Evolutionary conservation across 2,113 vertebrate genomes (phyloP).

Genomic region (Propithecus coquereli): DNA sequence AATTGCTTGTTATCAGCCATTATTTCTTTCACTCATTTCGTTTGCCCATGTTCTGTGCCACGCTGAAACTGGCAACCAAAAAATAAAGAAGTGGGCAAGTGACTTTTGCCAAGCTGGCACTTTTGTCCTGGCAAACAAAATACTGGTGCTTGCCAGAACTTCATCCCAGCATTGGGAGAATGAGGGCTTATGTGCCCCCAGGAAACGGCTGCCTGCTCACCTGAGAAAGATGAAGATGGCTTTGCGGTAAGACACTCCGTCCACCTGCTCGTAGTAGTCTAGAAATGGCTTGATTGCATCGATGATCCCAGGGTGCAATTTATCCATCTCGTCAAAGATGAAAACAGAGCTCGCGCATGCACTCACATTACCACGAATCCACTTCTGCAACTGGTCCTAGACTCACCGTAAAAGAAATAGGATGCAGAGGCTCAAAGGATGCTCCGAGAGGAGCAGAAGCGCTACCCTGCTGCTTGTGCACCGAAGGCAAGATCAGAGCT

Average conservation of each 20-base stretch:
- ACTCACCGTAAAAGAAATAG: not conserved
- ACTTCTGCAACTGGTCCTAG: slow-evolving; percentile 90
- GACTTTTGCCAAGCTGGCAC: not conserved
- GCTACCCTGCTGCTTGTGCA: fast-evolving
- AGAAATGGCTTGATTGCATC: slow-evolving; percentile 95
- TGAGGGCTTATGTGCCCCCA: not conserved
- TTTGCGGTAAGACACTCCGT: slow-evolving; percentile 90
- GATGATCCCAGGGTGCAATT: slow-evolving; percentile 93
- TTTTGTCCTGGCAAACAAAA: not conserved
- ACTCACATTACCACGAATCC: slow-evolving; percentile 92
- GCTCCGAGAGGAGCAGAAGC: fast-evolving
- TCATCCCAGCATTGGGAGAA: not conserved
- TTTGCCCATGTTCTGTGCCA: not conserved
- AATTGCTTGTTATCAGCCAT: not conserved
- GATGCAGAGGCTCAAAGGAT: not conserved
- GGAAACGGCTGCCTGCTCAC: slow-evolving; percentile 72
- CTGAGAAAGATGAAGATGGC: slow-evolving; percentile 98
- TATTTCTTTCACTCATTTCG: not conserved
- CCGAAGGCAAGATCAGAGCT: not conserved
- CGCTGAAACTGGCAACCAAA: not conserved
- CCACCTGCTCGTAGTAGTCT: slow-evolving; percentile 91
- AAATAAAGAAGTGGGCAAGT: not conserved
- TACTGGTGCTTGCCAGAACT: not conserved
- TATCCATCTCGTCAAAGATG: slow-evolving; percentile 98
- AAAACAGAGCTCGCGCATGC: slow-evolving; percentile 90